Conservation (phyloP, 2,113 vertebrate genomes). For the Calyptommatus sinebrachiatus region DNA sequence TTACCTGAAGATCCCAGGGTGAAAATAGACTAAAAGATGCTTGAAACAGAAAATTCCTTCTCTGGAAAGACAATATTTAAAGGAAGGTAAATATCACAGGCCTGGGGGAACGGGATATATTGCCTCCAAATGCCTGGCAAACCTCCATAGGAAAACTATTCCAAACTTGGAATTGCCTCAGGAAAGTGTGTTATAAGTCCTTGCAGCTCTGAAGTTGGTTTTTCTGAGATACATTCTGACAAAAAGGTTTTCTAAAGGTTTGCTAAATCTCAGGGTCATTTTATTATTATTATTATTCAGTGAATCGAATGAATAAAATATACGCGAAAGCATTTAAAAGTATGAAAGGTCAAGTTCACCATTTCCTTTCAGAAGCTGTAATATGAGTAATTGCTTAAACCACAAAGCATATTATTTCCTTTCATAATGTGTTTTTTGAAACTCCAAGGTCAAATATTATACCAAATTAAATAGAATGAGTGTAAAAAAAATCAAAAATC, state of each 20-base stretch:
- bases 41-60: too few species aligned
- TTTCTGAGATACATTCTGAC: neutral
- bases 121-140: too few species aligned
- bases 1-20: too few species aligned
- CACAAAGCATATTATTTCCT: neutral
- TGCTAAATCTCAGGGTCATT: neutral
- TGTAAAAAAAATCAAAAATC: fast-evolving
- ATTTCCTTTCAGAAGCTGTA: fast-evolving
- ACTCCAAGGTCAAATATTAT: neutral
- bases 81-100: too few species aligned
- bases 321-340: neutral
- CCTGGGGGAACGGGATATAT: too few species aligned
- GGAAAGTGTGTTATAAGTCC: too few species aligned
- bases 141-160: too few species aligned
- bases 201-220: neutral
- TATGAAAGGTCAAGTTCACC: neutral
- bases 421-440: neutral
- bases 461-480: neutral
- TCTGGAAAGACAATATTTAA: too few species aligned
- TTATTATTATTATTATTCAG: neutral
- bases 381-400: neutral
- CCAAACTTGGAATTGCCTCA: too few species aligned
- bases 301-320: neutral
- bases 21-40: too few species aligned
- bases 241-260: too few species aligned